phyloP scores from a whole-genome alignment of 2,797 vertebrate genomes.

The Okamejei kenojei region DNA sequence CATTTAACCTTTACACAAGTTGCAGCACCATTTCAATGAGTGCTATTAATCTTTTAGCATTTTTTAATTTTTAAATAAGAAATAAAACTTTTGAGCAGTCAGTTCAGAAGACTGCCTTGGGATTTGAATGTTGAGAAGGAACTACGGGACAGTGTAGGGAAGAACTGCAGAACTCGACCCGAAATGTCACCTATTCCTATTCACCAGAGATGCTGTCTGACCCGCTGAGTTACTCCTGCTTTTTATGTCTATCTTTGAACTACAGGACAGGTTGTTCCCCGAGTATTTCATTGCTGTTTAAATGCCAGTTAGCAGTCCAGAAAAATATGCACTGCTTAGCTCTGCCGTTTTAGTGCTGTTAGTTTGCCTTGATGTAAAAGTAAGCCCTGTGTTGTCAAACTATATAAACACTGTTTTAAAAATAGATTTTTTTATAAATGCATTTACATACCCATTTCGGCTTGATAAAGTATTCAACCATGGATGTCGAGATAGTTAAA shows the following conservation, averaged over 20 bases:
- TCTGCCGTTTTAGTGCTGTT: neutral
- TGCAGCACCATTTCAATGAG: neutral
- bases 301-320: neutral
- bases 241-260: neutral
- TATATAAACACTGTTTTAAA: neutral
- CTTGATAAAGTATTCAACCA: neutral
- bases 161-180: too few relatives aligned
- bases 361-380: neutral
- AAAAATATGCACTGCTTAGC: neutral
- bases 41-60: neutral
- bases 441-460: neutral
- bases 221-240: too few relatives aligned
- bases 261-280: neutral
- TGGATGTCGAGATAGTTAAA: slow-evolving; percentile 12
- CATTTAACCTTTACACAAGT: neutral
- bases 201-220: too few relatives aligned
- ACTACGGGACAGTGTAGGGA: neutral
- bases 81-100: neutral
- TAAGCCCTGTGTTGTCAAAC: neutral
- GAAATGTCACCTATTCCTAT: too few relatives aligned
- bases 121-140: neutral
- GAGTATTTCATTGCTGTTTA: neutral
- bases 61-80: neutral
- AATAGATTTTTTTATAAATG: neutral
- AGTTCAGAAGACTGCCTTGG: neutral